Evolutionary conservation across 2,113 vertebrate genomes (phyloP), one percentile per base, ranked within the genome.

Genomic region (Petaurus breviceps): DNA sequence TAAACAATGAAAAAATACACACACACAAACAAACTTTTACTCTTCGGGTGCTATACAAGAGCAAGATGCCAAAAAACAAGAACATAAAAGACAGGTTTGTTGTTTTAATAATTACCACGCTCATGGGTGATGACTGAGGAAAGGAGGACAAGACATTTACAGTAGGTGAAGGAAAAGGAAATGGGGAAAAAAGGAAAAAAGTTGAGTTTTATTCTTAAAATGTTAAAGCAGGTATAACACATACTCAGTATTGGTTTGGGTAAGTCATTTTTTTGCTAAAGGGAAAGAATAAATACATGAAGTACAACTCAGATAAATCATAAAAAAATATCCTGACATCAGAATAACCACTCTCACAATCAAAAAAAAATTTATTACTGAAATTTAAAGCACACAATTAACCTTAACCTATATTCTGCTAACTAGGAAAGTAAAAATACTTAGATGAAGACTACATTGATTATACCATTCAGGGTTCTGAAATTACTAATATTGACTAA

Each of bases 41-140:
- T 96, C 95, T 98, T 98, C 98, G 99, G 98, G 99, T 99, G 97
- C 98, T 99, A 99, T 98, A 99, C 98, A 99, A 98, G 99, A n/a
- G 98, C 98, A 99, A 99, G 98, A 98, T 99, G 98, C 94, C 96
- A 98, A 99, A 99, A 98, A 98, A 98, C 98, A 98, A 97, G 97
- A 99, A 98, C 98, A 99, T 96, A 89, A 97, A 97, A 98, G 96
- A 92, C 94, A 97, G 94, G 51, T 51, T 51, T 51, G 94, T 96
- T 12, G 93, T 99, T 99, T 98, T 98, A 98, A 99, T 99, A 99
- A 99, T 99, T 99, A 99, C 99, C 99, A 99, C 98, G 99, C 98
- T 99, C 99, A 99, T 99, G 99, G 99, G 98, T 99, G 99, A 99
- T 99, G 99, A 99, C 99, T 99, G 99, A 99, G 99, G 99, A 99